Conservation (phyloP, 2,797 vertebrate genomes). For the Miichthys miiuy region DNA sequence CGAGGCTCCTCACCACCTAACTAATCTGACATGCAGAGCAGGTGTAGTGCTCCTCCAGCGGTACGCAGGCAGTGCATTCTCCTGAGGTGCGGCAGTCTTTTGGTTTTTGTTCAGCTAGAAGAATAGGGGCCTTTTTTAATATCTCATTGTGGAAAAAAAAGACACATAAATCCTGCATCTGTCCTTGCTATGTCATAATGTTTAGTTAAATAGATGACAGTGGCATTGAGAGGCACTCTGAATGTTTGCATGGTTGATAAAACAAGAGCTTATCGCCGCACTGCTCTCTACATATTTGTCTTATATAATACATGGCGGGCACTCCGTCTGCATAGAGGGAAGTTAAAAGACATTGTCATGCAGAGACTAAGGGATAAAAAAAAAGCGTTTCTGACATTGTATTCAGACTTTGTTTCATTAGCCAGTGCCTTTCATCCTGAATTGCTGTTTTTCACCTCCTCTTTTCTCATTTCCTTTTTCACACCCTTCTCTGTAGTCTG, state of each 20-base stretch:
- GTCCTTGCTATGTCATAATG: constrained; percentile 1
- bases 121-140: not conserved
- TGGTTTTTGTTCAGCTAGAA: constrained; percentile 25
- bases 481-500: constrained; percentile 17
- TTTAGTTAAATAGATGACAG: constrained; percentile 20
- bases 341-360: constrained; percentile 25
- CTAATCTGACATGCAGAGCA: constrained; percentile 53
- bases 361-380: not conserved
- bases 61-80: constrained; percentile 24
- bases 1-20: constrained; percentile 34
- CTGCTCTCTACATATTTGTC: constrained; percentile 1
- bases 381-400: not conserved
- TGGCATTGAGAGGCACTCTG: not conserved
- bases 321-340: constrained; percentile 4
- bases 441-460: constrained; percentile 11
- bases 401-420: constrained; percentile 37
- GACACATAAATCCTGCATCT: not conserved
- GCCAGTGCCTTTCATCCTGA: constrained; percentile 29
- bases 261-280: constrained; percentile 17
- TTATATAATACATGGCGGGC: not conserved
- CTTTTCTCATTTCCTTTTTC: not conserved
- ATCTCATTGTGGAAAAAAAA: constrained; percentile 7
- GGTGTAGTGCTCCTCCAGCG: constrained; percentile 35
- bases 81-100: not conserved
- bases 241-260: constrained; percentile 29